These are phyloP conservation scores for Drosophila rufa DNA, from an alignment of 1,140 invertebrate species.

Conservation along the genomic window DNA sequence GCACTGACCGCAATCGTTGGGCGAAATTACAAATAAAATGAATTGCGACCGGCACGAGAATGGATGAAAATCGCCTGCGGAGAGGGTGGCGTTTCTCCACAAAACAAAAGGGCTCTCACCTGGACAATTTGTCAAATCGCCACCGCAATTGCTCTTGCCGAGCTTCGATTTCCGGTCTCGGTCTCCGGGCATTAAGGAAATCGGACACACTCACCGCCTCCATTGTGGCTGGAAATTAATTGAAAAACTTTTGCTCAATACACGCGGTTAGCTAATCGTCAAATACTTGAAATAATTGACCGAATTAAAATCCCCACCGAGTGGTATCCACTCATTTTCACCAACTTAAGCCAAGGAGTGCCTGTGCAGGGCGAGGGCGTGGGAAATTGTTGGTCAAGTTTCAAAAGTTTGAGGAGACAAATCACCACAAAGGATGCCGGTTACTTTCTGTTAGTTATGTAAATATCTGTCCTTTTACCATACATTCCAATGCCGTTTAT, in stretches of 20 bases:
- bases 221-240: constrained; percentile 71
- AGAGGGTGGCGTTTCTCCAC: not conserved
- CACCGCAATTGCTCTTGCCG: constrained; percentile 72
- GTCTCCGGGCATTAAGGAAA: constrained; percentile 43
- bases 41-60: constrained; percentile 29
- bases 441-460: constrained; percentile 15
- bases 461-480: not conserved
- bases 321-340: constrained; percentile 36
- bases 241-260: constrained; percentile 76
- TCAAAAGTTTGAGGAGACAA: not conserved
- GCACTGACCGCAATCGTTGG: constrained; percentile 40
- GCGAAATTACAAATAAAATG: constrained; percentile 74
- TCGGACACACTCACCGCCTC: constrained; percentile 38
- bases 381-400: constrained; percentile 1
- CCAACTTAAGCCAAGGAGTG: constrained; percentile 43
- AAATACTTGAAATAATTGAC: constrained; percentile 80
- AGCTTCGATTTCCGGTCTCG: constrained; percentile 58
- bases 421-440: not conserved
- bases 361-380: not conserved
- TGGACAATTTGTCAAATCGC: constrained; percentile 81
- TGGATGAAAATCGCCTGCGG: constrained; percentile 30
- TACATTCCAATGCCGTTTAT: constrained; percentile 3
- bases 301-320: constrained; percentile 53
- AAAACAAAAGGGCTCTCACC: constrained; percentile 71
- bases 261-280: constrained; percentile 61